Percentiles rank a stretch among this genome's conserved stretches.
phyloP scores from a whole-genome alignment of 2,888 invertebrate species.

The Smittia sp. region DNA sequence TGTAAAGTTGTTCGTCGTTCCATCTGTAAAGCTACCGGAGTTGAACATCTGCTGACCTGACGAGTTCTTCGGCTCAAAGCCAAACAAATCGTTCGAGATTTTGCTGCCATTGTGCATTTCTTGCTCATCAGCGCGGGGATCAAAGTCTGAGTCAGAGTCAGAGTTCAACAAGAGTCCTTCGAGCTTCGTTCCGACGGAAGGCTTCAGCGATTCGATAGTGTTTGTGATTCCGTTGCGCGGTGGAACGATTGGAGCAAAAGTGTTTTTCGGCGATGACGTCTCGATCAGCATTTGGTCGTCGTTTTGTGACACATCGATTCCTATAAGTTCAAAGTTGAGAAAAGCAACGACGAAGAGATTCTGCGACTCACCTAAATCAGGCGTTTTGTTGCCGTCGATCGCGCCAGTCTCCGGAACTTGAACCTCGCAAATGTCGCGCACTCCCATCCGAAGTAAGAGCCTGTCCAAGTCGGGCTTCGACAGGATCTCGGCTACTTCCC shows the following conservation, averaged over 20 bases:
- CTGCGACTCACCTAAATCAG: constrained; percentile 49
- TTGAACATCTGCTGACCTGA: constrained; percentile 55
- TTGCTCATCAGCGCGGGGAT: constrained; percentile 78
- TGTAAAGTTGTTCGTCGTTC: constrained; percentile 46
- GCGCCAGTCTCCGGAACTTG: constrained; percentile 47
- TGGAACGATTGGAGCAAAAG: constrained; percentile 52
- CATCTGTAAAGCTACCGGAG: constrained; percentile 45
- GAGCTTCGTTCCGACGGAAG: constrained; percentile 71
- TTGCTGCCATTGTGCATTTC: constrained; percentile 48
- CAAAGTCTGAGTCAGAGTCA: constrained; percentile 82
- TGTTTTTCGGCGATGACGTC: constrained; percentile 47
- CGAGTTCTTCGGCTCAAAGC: constrained; percentile 52
- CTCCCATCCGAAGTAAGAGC: constrained; percentile 57
- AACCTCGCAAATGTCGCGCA: constrained; percentile 57
- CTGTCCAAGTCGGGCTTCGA: constrained; percentile 53
- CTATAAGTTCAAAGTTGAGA: constrained; percentile 44
- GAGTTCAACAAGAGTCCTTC: constrained; percentile 73
- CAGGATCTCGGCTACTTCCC: constrained; percentile 59
- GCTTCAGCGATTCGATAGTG: constrained; percentile 59
- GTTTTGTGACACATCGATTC: constrained; percentile 45
- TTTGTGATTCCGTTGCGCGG: constrained; percentile 56
- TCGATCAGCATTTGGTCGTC: constrained; percentile 53
- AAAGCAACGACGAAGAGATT: background rate
- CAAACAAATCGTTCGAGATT: constrained; percentile 52
- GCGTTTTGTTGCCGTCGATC: constrained; percentile 51